Conservation (phyloP, 1,140 invertebrate species). For the Pseudomyrmex sp. region DNA sequence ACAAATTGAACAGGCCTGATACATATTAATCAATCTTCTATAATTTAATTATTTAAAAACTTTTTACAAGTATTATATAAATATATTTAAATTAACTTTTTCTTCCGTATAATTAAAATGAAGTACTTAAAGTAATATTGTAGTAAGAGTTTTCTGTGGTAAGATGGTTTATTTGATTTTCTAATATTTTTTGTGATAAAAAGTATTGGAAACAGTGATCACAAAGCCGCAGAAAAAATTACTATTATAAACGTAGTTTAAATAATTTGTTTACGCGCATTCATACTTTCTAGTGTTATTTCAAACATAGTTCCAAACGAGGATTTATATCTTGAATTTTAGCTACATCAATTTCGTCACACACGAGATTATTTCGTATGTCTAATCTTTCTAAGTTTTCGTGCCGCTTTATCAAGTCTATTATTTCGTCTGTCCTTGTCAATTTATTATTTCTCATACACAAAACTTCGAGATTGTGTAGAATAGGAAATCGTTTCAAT, state of each 20-base stretch:
- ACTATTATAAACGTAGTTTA: constrained; percentile 26
- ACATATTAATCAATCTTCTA: no score
- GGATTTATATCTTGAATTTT: constrained; percentile 17
- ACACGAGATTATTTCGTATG: constrained; percentile 79
- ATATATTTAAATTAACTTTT: no score
- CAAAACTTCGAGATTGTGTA: constrained; percentile 76
- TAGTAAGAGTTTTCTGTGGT: constrained; percentile 15
- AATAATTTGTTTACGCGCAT: constrained; percentile 6
- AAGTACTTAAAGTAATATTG: no score
- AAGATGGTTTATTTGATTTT: not conserved
- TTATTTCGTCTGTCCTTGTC: constrained; percentile 75
- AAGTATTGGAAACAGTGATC: not conserved
- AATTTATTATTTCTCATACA: constrained; percentile 79
- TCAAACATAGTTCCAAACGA: constrained; percentile 29
- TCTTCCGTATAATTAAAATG: no score
- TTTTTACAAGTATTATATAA: no score
- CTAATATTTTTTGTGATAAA: constrained; percentile 33
- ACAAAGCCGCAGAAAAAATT: constrained; percentile 1
- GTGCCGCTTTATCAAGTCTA: constrained; percentile 74
- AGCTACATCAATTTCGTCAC: constrained; percentile 27
- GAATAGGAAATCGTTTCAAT: constrained; percentile 77
- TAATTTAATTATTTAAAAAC: no score
- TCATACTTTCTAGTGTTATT: constrained; percentile 3
- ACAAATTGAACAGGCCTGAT: no score
- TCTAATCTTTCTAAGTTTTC: constrained; percentile 76